A percentile compares a stretch with the other conserved stretches of the same genome.
phyloP scores from a whole-genome alignment of 1,140 invertebrate species.

The Spodoptera litura region DNA sequence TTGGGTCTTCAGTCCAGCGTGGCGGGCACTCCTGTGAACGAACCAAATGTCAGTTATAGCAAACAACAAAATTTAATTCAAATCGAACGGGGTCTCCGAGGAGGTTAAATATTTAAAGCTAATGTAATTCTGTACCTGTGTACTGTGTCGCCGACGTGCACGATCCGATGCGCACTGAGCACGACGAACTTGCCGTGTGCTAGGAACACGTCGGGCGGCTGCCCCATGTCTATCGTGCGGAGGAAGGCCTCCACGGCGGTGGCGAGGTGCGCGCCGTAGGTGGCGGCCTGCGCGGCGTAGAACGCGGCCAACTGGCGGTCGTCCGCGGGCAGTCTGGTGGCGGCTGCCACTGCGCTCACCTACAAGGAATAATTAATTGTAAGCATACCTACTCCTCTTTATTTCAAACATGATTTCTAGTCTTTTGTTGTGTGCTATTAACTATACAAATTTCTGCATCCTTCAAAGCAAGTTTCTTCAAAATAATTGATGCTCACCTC shows the following conservation, averaged over 20 bases:
- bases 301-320: conserved; percentile 94
- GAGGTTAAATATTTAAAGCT: too few species aligned
- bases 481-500: conserved; percentile 63
- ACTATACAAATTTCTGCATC: too few species aligned
- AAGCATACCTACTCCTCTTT: background rate
- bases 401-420: background rate
- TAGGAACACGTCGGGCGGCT: conserved; percentile 96
- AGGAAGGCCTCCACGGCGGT: conserved; percentile 97
- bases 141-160: conserved; percentile 97
- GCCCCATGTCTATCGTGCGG: conserved; percentile 95
- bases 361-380: conserved; percentile 42
- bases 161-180: conserved; percentile 95
- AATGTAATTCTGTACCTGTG: conserved; percentile 80
- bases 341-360: conserved; percentile 83
- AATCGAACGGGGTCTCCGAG: too few species aligned
- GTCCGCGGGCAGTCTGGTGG: conserved; percentile 89
- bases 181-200: conserved; percentile 98
- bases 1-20: conserved; percentile 90
- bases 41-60: background rate
- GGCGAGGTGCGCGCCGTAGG: conserved; percentile 93
- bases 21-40: conserved; percentile 88
- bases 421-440: background rate
- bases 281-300: conserved; percentile 94
- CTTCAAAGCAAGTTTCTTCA: too few species aligned
- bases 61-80: too few species aligned